Evolutionary conservation across 2,113 vertebrate species (phyloP).

Genomic region (rat (Rattus norvegicus)): DNA sequence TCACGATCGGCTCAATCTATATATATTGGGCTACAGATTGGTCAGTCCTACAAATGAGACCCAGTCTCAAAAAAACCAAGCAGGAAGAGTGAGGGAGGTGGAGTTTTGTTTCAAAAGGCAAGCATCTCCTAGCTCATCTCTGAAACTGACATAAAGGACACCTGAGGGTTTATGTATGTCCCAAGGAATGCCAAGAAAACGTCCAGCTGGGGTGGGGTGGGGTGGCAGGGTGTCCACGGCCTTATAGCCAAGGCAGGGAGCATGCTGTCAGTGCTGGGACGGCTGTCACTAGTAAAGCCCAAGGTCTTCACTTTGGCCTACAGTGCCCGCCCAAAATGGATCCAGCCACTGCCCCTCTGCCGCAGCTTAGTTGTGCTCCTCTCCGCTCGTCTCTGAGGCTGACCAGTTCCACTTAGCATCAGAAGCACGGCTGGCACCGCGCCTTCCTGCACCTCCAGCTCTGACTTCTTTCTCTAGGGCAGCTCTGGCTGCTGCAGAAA

Average conservation of each 20-base stretch:
- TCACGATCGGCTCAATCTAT: background rate
- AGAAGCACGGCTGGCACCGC: background rate
- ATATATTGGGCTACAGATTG: background rate
- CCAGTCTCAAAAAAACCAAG: background rate
- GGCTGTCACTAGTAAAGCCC: background rate
- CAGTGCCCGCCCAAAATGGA: background rate
- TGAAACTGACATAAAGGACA: background rate
- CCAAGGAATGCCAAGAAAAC: background rate
- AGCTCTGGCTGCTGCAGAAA: background rate
- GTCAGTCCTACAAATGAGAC: background rate
- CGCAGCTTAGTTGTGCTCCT: background rate
- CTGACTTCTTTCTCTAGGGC: background rate
- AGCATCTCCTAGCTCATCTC: background rate
- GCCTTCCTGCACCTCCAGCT: background rate
- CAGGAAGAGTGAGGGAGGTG: background rate
- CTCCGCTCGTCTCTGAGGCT: background rate
- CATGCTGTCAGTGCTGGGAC: background rate
- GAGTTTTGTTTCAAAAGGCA: background rate
- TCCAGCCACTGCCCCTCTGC: background rate
- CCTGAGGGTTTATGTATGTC: background rate
- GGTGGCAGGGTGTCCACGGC: background rate
- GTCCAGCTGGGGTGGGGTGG: accelerated
- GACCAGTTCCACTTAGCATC: background rate
- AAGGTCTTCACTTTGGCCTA: background rate
- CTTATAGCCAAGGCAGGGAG: background rate